Conservation (phyloP, 1,140 invertebrate species). For the Drosophila teissieri region DNA sequence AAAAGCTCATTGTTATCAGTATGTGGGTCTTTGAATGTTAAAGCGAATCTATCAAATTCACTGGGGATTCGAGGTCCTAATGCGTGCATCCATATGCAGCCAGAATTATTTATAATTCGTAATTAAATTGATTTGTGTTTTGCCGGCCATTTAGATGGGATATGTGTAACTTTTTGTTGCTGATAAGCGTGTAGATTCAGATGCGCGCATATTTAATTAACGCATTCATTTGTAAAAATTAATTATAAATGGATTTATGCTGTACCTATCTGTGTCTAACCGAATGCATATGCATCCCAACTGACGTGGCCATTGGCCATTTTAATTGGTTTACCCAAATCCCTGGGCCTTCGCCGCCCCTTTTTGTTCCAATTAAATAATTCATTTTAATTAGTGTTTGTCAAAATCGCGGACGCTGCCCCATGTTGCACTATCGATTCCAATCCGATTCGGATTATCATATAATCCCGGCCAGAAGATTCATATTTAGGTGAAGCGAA, state of each 20-base stretch:
- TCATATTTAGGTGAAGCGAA: slow-evolving; percentile 3
- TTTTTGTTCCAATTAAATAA: slow-evolving; percentile 35
- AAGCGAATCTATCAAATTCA: too few species aligned
- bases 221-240: slow-evolving; percentile 58
- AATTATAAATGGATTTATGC: slow-evolving; percentile 64
- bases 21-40: too few species aligned
- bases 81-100: too few species aligned
- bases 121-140: slow-evolving; percentile 28
- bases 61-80: too few species aligned
- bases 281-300: slow-evolving; percentile 16
- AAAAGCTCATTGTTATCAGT: background rate
- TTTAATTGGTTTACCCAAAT: slow-evolving; percentile 44
- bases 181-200: slow-evolving; percentile 15
- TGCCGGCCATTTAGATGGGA: slow-evolving; percentile 20
- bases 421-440: slow-evolving; percentile 26
- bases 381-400: slow-evolving; percentile 62
- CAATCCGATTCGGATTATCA: slow-evolving; percentile 45
- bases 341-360: background rate
- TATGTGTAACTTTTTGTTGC: slow-evolving; percentile 2
- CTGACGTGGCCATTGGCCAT: slow-evolving; percentile 9
- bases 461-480: slow-evolving; percentile 21
- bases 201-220: slow-evolving; percentile 56
- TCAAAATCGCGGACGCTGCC: slow-evolving; percentile 33
- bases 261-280: slow-evolving; percentile 33
- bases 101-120: slow-evolving; percentile 20